Conservation (phyloP, 2,113 vertebrate genomes). For the Stercorarius parasiticus region DNA sequence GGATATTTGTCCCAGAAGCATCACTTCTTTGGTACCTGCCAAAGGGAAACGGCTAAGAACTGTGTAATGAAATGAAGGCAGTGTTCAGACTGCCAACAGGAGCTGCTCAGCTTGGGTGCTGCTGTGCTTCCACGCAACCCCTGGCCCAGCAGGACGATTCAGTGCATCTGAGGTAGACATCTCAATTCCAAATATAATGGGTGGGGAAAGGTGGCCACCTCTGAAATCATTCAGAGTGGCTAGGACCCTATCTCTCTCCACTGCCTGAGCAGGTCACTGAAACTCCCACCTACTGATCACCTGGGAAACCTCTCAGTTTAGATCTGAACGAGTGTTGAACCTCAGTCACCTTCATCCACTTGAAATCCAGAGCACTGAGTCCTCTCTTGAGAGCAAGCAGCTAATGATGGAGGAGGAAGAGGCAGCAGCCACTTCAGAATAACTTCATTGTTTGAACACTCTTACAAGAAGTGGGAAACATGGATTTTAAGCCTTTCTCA, state of each 20-base stretch:
- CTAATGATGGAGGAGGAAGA: slow-evolving; percentile 64
- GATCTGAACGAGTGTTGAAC: slow-evolving; percentile 54
- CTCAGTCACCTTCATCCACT: slow-evolving; percentile 56
- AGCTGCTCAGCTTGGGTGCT: slow-evolving; percentile 12
- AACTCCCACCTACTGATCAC: slow-evolving; percentile 35
- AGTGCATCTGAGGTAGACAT: not conserved
- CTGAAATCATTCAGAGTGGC: slow-evolving; percentile 5
- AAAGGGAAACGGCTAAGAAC: not conserved
- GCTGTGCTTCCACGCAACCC: not conserved
- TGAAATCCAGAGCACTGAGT: slow-evolving; percentile 60
- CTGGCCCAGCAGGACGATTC: not conserved
- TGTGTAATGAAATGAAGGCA: not conserved
- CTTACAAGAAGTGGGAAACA: slow-evolving; percentile 66
- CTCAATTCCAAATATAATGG: not conserved
- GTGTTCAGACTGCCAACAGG: not conserved
- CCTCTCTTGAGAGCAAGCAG: slow-evolving; percentile 56
- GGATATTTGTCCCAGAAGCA: not conserved
- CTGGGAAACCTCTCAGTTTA: slow-evolving; percentile 55
- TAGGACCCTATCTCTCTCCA: slow-evolving; percentile 8
- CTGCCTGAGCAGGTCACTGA: slow-evolving; percentile 43
- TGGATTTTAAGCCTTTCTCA: slow-evolving; percentile 61
- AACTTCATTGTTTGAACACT: slow-evolving; percentile 70
- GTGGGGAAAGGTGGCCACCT: not conserved
- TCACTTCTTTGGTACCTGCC: not conserved
- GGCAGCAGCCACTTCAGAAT: slow-evolving; percentile 61